Evolutionary conservation across 2,797 vertebrate species (phyloP).

Genomic region (Phalanger gymnotis): DNA sequence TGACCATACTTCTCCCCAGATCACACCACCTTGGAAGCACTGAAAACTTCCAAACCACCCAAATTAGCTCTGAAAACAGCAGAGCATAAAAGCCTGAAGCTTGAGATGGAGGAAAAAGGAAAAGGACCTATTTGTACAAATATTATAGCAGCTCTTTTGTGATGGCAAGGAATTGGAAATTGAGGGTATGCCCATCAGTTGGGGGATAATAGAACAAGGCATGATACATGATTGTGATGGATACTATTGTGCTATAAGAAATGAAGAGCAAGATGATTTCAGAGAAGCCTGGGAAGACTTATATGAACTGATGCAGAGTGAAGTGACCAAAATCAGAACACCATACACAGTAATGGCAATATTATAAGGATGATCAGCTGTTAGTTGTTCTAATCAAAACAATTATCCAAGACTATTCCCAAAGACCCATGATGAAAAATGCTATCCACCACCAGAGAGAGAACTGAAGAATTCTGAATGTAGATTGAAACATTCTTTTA

Average conservation of each 20-base stretch:
- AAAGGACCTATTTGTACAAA: not conserved
- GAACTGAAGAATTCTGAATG: not conserved
- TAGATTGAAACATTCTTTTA: not conserved
- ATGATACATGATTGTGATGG: not conserved
- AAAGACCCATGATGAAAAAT: not conserved
- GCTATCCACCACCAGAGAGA: not conserved
- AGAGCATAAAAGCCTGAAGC: not conserved
- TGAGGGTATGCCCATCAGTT: not conserved
- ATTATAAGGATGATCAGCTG: not conserved
- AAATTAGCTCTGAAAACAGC: not conserved
- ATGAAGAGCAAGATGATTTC: not conserved
- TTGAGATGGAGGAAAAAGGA: not conserved
- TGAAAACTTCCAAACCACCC: not conserved
- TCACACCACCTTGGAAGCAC: not conserved
- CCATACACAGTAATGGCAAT: not conserved
- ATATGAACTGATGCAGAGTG: not conserved
- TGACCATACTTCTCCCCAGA: not conserved
- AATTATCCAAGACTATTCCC: not conserved
- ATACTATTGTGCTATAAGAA: not conserved
- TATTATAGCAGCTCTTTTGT: not conserved
- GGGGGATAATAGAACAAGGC: not conserved
- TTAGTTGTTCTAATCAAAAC: not conserved
- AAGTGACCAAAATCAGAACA: not conserved
- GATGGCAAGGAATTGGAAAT: not conserved
- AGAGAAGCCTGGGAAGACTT: not conserved